Base-by-base conservation (phyloP, 2,888 invertebrate genomes). In the Tiliacea aurago region DNA sequence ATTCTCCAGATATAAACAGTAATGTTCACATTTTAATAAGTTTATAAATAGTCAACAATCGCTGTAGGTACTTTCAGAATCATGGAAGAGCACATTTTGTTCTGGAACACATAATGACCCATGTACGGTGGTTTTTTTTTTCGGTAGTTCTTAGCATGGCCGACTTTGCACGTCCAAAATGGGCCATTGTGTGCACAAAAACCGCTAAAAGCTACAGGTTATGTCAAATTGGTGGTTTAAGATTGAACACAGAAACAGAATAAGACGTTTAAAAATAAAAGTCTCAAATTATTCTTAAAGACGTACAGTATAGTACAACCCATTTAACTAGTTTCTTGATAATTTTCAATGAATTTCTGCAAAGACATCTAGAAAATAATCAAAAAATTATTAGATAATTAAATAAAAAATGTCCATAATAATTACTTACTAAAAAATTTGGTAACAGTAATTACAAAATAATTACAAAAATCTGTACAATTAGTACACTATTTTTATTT, bases 1-100 rank as follows among this genome's bases (percentile, higher is more conserved):
- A 82, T 83, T 77, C 80, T 67, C 69, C 58, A 55, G 49, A 53
- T 66, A 74, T 68, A 75, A 71, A 61, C 71, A 76, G 78, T 78
- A 64, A 76, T 72, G 70, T 73, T 87, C 80, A 83, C 80, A 81
- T 79, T 81, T 76, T 76, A 76, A 75, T 70, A 80, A 18, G 15
- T 68, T 87, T 90, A 90, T 74, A 90, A 91, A 85, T 90, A 91
- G 88, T 87, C 84, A 90, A 92, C 91, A 90, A 90, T 88, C 85
- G 80, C 84, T 80, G 80, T 84, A 66, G 79, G 79, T 86, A 64
- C 62, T 86, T 81, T 76, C 77, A 75, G 66, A 80, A 72, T 78
- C 64, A 82, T 85, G 85, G 82, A 88, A 87, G 84, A 87, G 88
- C 84, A 86, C 72, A 76, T 77, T 56, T 80, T 77, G 61, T 79